Percentiles rank a stretch among this genome's conserved stretches.
These are phyloP conservation scores for Ormyrus rosae DNA, from an alignment of 2,888 invertebrate genomes.

Conservation along the genomic window DNA sequence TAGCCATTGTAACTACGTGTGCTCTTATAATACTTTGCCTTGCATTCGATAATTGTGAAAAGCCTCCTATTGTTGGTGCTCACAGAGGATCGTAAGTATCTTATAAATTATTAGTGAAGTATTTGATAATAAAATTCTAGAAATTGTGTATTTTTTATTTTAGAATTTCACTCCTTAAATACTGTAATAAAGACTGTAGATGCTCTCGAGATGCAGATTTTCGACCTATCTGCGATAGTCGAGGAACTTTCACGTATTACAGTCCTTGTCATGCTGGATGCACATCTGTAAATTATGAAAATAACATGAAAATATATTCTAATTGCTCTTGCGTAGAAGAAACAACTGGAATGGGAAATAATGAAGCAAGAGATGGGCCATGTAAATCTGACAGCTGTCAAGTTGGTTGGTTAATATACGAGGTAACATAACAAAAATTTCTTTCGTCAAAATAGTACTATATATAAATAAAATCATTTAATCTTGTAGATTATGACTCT, in stretches of 20 bases:
- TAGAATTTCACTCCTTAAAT: slow-evolving; percentile 73
- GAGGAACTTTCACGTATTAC: slow-evolving; percentile 79
- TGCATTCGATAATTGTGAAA: slow-evolving; percentile 76
- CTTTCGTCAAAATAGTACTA: too few relatives aligned
- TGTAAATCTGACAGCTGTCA: slow-evolving; percentile 78
- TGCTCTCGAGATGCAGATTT: slow-evolving; percentile 78
- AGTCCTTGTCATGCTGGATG: slow-evolving; percentile 88
- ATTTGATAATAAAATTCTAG: too few relatives aligned
- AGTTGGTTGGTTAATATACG: slow-evolving; percentile 76
- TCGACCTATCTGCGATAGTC: slow-evolving; percentile 81
- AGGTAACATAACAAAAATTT: slow-evolving; percentile 60
- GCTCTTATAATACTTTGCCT: slow-evolving; percentile 76
- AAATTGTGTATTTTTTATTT: not conserved
- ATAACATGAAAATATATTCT: slow-evolving; percentile 76
- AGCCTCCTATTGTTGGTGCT: slow-evolving; percentile 75
- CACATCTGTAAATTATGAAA: slow-evolving; percentile 72
- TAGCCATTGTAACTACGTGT: slow-evolving; percentile 74
- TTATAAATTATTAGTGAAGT: too few relatives aligned
- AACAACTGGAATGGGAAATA: slow-evolving; percentile 62
- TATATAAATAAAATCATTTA: not conserved
- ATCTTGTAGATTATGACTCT: slow-evolving; percentile 73
- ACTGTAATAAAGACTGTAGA: slow-evolving; percentile 78
- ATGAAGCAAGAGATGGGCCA: slow-evolving; percentile 77
- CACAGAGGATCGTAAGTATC: slow-evolving; percentile 72
- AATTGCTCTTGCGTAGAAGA: slow-evolving; percentile 77